Conservation (phyloP, 2,797 vertebrate species). For the Merluccius polli region DNA sequence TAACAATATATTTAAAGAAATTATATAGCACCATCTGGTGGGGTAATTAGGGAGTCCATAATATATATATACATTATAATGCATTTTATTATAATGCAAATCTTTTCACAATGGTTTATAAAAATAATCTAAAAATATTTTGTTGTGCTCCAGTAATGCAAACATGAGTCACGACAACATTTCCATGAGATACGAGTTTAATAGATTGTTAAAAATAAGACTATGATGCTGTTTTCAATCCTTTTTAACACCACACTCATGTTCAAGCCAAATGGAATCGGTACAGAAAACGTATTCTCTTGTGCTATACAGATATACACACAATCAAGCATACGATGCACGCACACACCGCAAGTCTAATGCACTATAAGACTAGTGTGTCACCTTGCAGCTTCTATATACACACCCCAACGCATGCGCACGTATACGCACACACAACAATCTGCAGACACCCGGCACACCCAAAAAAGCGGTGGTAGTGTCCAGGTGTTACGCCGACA, state of each 20-base stretch:
- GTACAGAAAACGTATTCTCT: slow-evolving; percentile 1
- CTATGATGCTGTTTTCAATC: slow-evolving; percentile 66
- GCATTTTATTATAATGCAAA: neutral
- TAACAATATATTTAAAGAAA: neutral
- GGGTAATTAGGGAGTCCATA: neutral
- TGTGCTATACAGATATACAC: slow-evolving; percentile 26
- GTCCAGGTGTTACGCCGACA: slow-evolving; percentile 54
- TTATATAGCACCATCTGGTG: neutral
- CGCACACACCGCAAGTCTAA: neutral
- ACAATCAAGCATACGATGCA: slow-evolving; percentile 4
- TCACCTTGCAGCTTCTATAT: neutral
- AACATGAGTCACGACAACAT: slow-evolving; percentile 13
- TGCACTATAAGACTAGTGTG: neutral
- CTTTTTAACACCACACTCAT: neutral
- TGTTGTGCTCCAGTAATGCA: neutral
- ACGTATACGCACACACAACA: slow-evolving; percentile 34
- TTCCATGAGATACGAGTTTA: slow-evolving; percentile 74
- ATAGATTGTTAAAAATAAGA: slow-evolving; percentile 78
- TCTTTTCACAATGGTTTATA: neutral
- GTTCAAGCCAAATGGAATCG: neutral
- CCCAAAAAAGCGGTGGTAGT: slow-evolving; percentile 59
- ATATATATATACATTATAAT: neutral
- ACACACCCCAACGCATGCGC: neutral
- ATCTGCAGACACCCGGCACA: neutral
- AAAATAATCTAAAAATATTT: neutral